Evolutionary conservation across 2,113 vertebrate species (phyloP), one percentile per base, ranked within the genome.

Genomic region (Pluvialis apricaria): DNA sequence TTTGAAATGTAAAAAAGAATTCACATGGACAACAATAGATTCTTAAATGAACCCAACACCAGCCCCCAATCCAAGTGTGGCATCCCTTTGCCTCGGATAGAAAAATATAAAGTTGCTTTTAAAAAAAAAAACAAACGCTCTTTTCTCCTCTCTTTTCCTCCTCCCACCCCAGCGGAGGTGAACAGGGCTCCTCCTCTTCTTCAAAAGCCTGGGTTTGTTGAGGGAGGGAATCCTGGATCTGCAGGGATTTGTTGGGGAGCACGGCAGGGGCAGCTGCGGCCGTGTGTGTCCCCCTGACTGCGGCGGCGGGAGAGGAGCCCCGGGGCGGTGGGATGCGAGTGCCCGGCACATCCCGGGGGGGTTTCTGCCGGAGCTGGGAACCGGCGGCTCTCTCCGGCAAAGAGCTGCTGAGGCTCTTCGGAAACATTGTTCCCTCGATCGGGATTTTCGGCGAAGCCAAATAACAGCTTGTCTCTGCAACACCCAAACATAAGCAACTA

Each of bases 1-100:
- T 97, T 97, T 96, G 97, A 97, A 97, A 97, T 96, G 94, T 95
- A 97, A 95, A 97, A 95, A 96, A 93, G 95, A 96, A 96, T 97
- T 96, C 94, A 90, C 92, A 95, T 83, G 92, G 96, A 96, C 94
- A 94, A 94, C 96, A 97, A 94, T 92, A n/a, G 96, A 77, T 96
- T 96, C 91, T 80, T 96, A 93, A 97, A 94, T 66, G 96, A 93
- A 93, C 79, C 92, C 92, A 96, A 94, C 94, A 93, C 92, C 88
- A 76, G 88, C 38, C 82, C 92, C 83, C 68, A 69, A 25, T 75
- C 75, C 78, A 71, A 77, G 70, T 0, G 45, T 1, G 0, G 86
- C 89, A 85, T 80, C 89, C 22, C 91, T 92, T 92, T 91, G 84
- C 45, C 86, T 62, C 4, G 3, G 70, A 57, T 20, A 49, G 40